phyloP scores from a whole-genome alignment of 2,797 vertebrate species.

The Crenuchus spilurus region DNA sequence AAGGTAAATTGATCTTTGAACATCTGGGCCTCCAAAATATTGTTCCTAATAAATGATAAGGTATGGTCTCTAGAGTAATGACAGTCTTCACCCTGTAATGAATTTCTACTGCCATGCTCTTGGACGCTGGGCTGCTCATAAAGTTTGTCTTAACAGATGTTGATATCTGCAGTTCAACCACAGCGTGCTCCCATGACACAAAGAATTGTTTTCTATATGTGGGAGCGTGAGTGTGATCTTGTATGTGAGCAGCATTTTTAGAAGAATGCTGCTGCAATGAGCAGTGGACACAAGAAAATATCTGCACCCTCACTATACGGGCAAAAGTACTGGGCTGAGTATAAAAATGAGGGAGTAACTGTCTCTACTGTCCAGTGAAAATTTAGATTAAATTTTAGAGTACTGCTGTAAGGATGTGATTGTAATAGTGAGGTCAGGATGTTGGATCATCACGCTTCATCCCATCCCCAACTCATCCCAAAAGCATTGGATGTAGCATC shows the following conservation, averaged over 20 bases:
- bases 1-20: slow-evolving; percentile 58
- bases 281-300: slow-evolving; percentile 26
- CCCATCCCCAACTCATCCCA: too few species aligned
- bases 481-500: too few species aligned
- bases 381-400: too few species aligned
- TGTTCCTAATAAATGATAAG: slow-evolving; percentile 62
- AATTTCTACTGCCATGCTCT: slow-evolving; percentile 56
- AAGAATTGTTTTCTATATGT: background rate
- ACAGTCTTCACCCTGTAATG: slow-evolving; percentile 59
- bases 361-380: too few species aligned
- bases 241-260: slow-evolving; percentile 60
- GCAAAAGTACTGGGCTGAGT: too few species aligned
- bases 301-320: too few species aligned
- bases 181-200: background rate
- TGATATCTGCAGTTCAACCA: slow-evolving; percentile 14
- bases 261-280: slow-evolving; percentile 40
- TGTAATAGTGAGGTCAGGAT: too few species aligned
- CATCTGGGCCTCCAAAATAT: slow-evolving; percentile 62
- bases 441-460: too few species aligned
- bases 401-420: too few species aligned
- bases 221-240: slow-evolving; percentile 22
- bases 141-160: slow-evolving; percentile 60
- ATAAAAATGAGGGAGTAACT: too few species aligned
- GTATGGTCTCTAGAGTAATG: slow-evolving; percentile 37
- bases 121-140: slow-evolving; percentile 61